Percentiles rank a stretch among this genome's conserved stretches.
Conservation (phyloP, 2,113 vertebrate species). For the Ictalurus punctatus region DNA sequence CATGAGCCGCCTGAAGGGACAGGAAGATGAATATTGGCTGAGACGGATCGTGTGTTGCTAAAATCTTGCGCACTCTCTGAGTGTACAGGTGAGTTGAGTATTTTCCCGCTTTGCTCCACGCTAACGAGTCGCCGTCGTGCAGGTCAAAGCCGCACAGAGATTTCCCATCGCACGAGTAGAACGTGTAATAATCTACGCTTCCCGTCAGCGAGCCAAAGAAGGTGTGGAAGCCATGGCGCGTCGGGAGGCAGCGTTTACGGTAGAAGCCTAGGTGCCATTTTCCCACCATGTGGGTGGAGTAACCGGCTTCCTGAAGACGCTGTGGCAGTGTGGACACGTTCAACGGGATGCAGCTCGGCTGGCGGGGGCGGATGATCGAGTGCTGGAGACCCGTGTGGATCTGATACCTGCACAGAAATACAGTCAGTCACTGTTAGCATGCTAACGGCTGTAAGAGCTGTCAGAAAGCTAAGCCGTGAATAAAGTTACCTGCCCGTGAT, state of each 20-base stretch:
- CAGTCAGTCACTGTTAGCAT: not conserved
- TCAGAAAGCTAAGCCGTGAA: not conserved
- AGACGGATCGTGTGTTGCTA: slow-evolving; percentile 80
- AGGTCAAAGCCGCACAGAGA: slow-evolving; percentile 89
- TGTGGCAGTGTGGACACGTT: slow-evolving; percentile 88
- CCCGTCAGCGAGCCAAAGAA: slow-evolving; percentile 92
- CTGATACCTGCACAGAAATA: slow-evolving; percentile 81
- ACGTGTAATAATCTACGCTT: slow-evolving; percentile 94
- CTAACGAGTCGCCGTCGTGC: slow-evolving; percentile 84
- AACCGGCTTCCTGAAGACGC: slow-evolving; percentile 85
- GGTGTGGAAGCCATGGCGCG: slow-evolving; percentile 87
- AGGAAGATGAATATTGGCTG: slow-evolving; percentile 90
- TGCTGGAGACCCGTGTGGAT: slow-evolving; percentile 96
- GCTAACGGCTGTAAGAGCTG: not conserved
- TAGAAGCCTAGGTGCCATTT: slow-evolving; percentile 98
- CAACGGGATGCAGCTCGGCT: slow-evolving; percentile 89
- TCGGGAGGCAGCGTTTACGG: slow-evolving; percentile 89
- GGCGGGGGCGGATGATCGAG: slow-evolving; percentile 91
- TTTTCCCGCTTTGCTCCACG: slow-evolving; percentile 87
- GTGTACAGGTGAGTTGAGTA: slow-evolving; percentile 91
- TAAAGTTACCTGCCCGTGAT: slow-evolving; percentile 87
- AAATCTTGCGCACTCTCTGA: slow-evolving; percentile 85
- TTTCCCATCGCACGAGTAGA: slow-evolving; percentile 86
- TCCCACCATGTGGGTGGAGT: slow-evolving; percentile 92
- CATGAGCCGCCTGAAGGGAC: slow-evolving; percentile 92